These are phyloP conservation scores for Prinia subflava DNA, from an alignment of 2,113 vertebrate genomes.

Conservation along the genomic window DNA sequence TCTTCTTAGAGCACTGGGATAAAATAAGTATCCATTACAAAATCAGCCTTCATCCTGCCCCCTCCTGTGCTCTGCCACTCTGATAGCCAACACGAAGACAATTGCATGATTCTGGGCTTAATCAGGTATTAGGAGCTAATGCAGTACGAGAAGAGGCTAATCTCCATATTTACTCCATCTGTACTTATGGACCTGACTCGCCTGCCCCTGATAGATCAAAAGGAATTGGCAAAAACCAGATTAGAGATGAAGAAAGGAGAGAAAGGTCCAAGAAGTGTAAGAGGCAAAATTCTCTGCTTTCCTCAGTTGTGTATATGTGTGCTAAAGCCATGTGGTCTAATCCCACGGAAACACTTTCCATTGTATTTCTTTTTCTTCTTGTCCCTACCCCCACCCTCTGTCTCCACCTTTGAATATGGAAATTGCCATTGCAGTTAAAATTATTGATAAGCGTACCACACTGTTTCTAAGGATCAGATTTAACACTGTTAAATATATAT, in stretches of 20 bases:
- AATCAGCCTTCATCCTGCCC: slow-evolving; percentile 92
- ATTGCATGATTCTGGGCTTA: slow-evolving; percentile 90
- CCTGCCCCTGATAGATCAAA: slow-evolving; percentile 89
- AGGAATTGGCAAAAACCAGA: slow-evolving; percentile 91
- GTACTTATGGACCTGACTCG: slow-evolving; percentile 85
- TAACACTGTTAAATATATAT: neutral
- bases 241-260: slow-evolving; percentile 80
- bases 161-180: slow-evolving; percentile 98
- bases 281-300: slow-evolving; percentile 77
- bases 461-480: neutral
- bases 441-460: neutral
- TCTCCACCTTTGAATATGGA: slow-evolving; percentile 35
- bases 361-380: slow-evolving; percentile 49
- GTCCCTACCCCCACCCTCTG: neutral
- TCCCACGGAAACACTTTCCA: slow-evolving; percentile 59
- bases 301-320: slow-evolving; percentile 66
- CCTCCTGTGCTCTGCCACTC: slow-evolving; percentile 83
- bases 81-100: slow-evolving; percentile 89
- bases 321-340: slow-evolving; percentile 69
- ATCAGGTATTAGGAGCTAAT: slow-evolving; percentile 97
- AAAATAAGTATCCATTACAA: slow-evolving; percentile 98
- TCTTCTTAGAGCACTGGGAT: slow-evolving; percentile 97
- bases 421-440: slow-evolving; percentile 29
- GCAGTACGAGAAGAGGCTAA: slow-evolving; percentile 90
- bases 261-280: slow-evolving; percentile 66